phyloP scores from a whole-genome alignment of 2,797 vertebrate genomes.

The Schizothorax lantsangensis region DNA sequence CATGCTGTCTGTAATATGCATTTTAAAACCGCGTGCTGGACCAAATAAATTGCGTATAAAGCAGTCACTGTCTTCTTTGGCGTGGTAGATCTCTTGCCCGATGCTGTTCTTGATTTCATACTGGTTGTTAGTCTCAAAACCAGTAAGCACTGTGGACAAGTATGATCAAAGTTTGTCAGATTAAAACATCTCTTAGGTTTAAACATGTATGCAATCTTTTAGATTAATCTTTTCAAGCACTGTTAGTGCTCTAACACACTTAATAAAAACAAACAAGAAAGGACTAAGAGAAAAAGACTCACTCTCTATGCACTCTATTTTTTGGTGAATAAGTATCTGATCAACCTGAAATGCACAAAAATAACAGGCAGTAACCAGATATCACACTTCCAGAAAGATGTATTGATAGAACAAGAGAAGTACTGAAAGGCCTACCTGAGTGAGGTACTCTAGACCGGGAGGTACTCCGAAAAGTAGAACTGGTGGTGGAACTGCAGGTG shows the following conservation, averaged over 20 bases:
- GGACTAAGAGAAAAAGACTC: conserved; percentile 30
- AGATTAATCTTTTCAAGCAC: not conserved
- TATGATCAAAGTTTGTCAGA: not conserved
- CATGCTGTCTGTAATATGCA: conserved; percentile 83
- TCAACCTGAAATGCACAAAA: conserved; percentile 76
- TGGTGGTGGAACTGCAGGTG: conserved; percentile 23
- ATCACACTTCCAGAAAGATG: not conserved
- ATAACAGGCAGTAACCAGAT: not conserved
- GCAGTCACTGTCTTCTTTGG: conserved; percentile 88
- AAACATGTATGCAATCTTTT: not conserved
- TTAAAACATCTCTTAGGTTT: not conserved
- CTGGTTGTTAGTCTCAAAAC: conserved; percentile 86
- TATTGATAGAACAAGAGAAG: not conserved
- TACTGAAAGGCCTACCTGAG: conserved; percentile 75
- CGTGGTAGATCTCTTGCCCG: conserved; percentile 85
- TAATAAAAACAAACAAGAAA: not conserved
- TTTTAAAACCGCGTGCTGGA: conserved; percentile 83
- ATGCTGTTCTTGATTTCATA: conserved; percentile 88
- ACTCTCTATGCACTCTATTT: conserved; percentile 86
- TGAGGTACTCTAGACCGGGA: conserved; percentile 84
- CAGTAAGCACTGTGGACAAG: conserved; percentile 75
- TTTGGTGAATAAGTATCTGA: conserved; percentile 89
- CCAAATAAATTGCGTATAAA: conserved; percentile 89
- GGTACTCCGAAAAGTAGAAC: conserved; percentile 75
- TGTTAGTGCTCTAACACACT: not conserved